These are phyloP conservation scores for Etheostoma cragini DNA, from an alignment of 2,113 vertebrate genomes.

Conservation along the genomic window DNA sequence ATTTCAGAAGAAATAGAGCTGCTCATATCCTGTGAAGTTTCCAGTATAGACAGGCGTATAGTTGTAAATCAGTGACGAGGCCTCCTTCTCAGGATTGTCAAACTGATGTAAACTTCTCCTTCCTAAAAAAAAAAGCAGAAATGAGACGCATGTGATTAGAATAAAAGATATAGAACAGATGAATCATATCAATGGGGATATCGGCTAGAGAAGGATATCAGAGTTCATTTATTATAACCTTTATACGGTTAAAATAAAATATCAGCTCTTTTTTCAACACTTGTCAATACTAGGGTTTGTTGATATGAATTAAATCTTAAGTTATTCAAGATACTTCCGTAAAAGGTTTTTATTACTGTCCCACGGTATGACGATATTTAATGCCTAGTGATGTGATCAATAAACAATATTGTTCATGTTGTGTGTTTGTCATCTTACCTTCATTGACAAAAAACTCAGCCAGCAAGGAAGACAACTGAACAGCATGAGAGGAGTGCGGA, in stretches of 20 bases:
- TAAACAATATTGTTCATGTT: neutral
- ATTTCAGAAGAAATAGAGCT: slow-evolving; percentile 83
- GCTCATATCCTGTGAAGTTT: slow-evolving; percentile 80
- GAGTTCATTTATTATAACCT: neutral
- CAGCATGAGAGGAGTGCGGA: slow-evolving; percentile 83
- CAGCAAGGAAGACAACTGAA: slow-evolving; percentile 78
- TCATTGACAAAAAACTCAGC: slow-evolving; percentile 85
- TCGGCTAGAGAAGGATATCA: neutral
- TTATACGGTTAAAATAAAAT: neutral
- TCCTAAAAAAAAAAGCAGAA: slow-evolving; percentile 72
- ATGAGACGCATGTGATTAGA: slow-evolving; percentile 24
- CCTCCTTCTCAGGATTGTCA: slow-evolving; percentile 73
- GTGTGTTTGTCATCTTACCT: slow-evolving; percentile 72
- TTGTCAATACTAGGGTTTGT: neutral
- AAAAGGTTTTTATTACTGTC: neutral
- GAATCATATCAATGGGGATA: neutral
- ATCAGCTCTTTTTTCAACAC: neutral
- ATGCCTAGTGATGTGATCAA: neutral
- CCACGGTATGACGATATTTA: neutral
- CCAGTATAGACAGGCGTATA: slow-evolving; percentile 77
- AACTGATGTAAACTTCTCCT: slow-evolving; percentile 83
- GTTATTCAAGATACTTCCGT: neutral
- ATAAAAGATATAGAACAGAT: neutral
- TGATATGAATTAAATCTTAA: neutral
- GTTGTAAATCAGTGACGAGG: slow-evolving; percentile 82